These are phyloP conservation scores for Staurois parvus DNA, from an alignment of 2,797 vertebrate genomes.

Conservation along the genomic window DNA sequence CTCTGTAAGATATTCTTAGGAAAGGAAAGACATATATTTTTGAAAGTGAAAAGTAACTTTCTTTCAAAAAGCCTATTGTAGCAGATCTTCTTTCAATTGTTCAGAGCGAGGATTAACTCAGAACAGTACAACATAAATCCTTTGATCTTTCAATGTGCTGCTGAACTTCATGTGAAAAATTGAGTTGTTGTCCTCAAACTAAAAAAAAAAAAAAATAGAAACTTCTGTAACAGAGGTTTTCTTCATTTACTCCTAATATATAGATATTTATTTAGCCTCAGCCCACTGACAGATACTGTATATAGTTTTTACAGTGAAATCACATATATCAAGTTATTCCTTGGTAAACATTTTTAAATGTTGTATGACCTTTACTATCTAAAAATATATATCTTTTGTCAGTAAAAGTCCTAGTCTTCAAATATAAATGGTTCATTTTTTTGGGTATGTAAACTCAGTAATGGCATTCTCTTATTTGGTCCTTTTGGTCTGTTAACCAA, in stretches of 20 bases:
- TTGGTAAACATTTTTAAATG: neutral
- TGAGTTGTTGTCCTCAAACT: neutral
- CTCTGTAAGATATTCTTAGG: neutral
- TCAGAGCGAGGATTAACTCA: conserved; percentile 24
- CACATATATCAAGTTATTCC: neutral
- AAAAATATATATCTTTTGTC: too few relatives aligned
- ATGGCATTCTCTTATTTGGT: too few relatives aligned
- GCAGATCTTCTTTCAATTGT: conserved; percentile 10
- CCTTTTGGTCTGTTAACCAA: too few relatives aligned
- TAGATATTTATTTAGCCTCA: neutral
- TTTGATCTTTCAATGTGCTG: conserved; percentile 33
- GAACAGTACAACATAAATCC: conserved; percentile 35
- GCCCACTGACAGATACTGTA: neutral
- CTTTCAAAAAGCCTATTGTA: neutral
- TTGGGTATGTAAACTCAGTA: too few relatives aligned
- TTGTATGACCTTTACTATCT: too few relatives aligned
- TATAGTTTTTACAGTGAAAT: neutral
- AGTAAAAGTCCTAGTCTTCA: too few relatives aligned
- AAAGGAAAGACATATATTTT: neutral
- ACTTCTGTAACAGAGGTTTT: neutral
- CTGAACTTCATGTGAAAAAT: neutral
- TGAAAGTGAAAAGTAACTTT: conserved; percentile 10
- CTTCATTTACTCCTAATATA: neutral
- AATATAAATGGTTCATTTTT: too few relatives aligned
- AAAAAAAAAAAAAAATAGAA: neutral